phyloP scores from a whole-genome alignment of 2,113 vertebrate species.

The cat (Felis catus) region DNA sequence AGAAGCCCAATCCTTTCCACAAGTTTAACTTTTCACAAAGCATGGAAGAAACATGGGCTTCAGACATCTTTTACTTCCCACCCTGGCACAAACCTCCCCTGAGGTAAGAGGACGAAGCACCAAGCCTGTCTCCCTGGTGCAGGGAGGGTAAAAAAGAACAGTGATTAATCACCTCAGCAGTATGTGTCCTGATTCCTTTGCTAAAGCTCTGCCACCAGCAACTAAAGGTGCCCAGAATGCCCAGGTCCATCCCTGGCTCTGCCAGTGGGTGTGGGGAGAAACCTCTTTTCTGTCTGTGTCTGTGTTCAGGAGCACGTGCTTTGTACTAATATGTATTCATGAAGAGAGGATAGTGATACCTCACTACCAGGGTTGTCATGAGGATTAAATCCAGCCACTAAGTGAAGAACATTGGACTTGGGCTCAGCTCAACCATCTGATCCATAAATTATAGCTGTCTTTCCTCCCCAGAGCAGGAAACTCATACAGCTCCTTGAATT shows the following conservation, averaged over 20 bases:
- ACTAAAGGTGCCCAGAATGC: not conserved
- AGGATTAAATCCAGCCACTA: not conserved
- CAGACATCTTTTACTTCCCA: not conserved
- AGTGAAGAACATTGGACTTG: not conserved
- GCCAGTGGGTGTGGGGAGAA: not conserved
- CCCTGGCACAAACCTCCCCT: not conserved
- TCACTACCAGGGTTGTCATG: not conserved
- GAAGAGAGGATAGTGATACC: not conserved
- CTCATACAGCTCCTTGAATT: not conserved
- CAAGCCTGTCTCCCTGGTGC: not conserved
- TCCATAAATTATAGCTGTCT: not conserved
- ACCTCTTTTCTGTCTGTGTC: not conserved
- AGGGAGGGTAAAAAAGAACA: not conserved
- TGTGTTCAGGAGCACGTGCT: not conserved
- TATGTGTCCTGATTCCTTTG: not conserved
- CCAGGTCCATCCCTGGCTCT: not conserved
- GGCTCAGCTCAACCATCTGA: not conserved
- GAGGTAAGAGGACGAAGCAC: not conserved
- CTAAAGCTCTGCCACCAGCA: not conserved
- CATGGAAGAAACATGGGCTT: not conserved
- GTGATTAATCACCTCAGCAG: not conserved
- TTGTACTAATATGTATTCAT: not conserved
- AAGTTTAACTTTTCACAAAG: not conserved
- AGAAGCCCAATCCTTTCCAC: not conserved
- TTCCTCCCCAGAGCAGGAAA: not conserved